A percentile compares a stretch with the other conserved stretches of the same genome.
phyloP scores from a whole-genome alignment of 2,888 invertebrate genomes.

The Phyllotreta striolata region DNA sequence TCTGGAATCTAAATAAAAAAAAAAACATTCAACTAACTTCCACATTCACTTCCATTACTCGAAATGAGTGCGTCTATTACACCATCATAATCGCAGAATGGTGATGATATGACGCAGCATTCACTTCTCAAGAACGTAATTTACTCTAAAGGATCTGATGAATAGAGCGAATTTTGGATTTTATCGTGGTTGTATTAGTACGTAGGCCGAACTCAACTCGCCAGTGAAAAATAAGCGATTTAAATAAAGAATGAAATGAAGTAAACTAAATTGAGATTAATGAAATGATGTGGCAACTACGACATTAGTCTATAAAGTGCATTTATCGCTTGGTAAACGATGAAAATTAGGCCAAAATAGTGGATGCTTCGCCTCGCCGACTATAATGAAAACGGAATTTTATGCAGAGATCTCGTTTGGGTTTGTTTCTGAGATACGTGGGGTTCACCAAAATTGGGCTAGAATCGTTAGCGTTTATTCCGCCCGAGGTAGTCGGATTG shows the following conservation, averaged over 20 bases:
- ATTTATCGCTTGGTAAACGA: too few relatives aligned
- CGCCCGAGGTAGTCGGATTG: neutral
- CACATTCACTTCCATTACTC: neutral
- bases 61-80: neutral
- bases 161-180: conserved; percentile 14
- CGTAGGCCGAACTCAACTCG: neutral
- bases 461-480: conserved; percentile 10
- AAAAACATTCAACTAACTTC: neutral
- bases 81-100: conserved; percentile 8
- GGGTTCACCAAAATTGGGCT: conserved; percentile 1
- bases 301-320: too few relatives aligned
- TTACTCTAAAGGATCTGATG: conserved; percentile 15
- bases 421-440: conserved; percentile 4
- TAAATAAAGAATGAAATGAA: too few relatives aligned
- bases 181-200: conserved; percentile 7
- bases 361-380: neutral
- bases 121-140: conserved; percentile 14
- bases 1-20: neutral
- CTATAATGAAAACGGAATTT: conserved; percentile 10
- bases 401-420: conserved; percentile 5
- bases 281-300: too few relatives aligned
- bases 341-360: too few relatives aligned
- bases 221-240: neutral
- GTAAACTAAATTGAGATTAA: too few relatives aligned
- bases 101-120: conserved; percentile 10